phyloP scores from a whole-genome alignment of 2,797 vertebrate species.

The Knipowitschia caucasica region DNA sequence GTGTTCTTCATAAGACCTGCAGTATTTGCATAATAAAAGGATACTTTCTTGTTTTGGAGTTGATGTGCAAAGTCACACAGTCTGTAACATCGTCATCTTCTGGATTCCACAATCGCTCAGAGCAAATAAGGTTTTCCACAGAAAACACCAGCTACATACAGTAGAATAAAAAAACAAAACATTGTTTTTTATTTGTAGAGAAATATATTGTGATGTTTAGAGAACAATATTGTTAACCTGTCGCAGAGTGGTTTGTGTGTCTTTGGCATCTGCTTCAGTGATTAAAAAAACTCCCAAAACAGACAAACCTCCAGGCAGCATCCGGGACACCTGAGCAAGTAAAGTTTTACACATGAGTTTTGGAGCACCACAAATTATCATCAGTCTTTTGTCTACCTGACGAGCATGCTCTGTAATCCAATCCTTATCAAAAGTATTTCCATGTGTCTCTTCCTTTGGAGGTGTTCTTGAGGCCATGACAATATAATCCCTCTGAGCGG shows the following conservation, averaged over 20 bases:
- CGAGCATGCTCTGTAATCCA: conserved; percentile 87
- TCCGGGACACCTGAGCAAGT: conserved; percentile 83
- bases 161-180: not conserved
- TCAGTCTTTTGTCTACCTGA: conserved; percentile 76
- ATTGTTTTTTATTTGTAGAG: not conserved
- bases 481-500: conserved; percentile 84
- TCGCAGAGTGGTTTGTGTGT: conserved; percentile 78
- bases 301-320: conserved; percentile 89
- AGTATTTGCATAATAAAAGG: conserved; percentile 60
- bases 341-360: not conserved
- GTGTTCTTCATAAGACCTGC: not conserved
- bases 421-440: conserved; percentile 71
- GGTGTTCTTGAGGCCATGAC: conserved; percentile 84
- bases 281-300: conserved; percentile 89
- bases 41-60: conserved; percentile 93
- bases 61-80: conserved; percentile 84
- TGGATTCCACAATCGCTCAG: conserved; percentile 81
- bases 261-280: conserved; percentile 80
- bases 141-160: conserved; percentile 82
- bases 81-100: conserved; percentile 84
- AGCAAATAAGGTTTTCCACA: conserved; percentile 83
- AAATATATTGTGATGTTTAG: not conserved
- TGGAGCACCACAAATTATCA: not conserved
- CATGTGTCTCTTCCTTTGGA: conserved; percentile 59
- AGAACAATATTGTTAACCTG: conserved; percentile 67